Percentiles rank a stretch among this genome's conserved stretches.
Conservation (phyloP, 2,113 vertebrate species). For the Phaethornis superciliosus region DNA sequence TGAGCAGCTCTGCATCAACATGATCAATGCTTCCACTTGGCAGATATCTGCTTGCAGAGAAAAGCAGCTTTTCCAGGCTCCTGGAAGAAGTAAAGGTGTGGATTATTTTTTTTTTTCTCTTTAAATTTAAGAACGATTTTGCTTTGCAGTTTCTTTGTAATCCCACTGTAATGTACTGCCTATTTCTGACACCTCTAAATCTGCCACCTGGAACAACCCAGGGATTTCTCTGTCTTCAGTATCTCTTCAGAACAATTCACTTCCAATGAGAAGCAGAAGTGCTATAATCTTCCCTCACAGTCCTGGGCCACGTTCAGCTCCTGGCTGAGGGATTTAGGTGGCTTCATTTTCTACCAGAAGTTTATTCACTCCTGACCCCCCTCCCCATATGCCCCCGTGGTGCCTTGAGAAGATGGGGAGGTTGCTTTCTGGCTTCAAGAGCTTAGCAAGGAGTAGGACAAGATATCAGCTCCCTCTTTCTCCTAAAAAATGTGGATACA, state of each 20-base stretch:
- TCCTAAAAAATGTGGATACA: background rate
- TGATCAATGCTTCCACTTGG: background rate
- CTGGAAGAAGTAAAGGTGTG: background rate
- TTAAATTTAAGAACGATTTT: background rate
- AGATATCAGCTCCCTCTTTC: accelerated
- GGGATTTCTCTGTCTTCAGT: background rate
- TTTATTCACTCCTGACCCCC: background rate
- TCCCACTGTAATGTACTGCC: background rate
- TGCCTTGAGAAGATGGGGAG: accelerated
- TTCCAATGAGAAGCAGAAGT: background rate
- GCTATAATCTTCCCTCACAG: background rate
- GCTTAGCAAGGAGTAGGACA: background rate
- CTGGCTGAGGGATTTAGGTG: background rate
- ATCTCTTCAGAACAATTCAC: background rate
- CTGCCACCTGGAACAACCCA: background rate
- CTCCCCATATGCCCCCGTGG: accelerated
- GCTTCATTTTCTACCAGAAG: background rate
- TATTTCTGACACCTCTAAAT: background rate
- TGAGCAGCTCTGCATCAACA: background rate
- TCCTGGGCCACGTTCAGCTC: background rate
- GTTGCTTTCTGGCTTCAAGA: background rate
- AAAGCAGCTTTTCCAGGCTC: background rate
- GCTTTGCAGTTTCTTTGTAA: background rate
- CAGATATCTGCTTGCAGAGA: background rate
- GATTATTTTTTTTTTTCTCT: background rate